A percentile compares a stretch with the other conserved stretches of the same genome.
Conservation (phyloP, 1,140 invertebrate genomes). For the Saccostrea echinata region DNA sequence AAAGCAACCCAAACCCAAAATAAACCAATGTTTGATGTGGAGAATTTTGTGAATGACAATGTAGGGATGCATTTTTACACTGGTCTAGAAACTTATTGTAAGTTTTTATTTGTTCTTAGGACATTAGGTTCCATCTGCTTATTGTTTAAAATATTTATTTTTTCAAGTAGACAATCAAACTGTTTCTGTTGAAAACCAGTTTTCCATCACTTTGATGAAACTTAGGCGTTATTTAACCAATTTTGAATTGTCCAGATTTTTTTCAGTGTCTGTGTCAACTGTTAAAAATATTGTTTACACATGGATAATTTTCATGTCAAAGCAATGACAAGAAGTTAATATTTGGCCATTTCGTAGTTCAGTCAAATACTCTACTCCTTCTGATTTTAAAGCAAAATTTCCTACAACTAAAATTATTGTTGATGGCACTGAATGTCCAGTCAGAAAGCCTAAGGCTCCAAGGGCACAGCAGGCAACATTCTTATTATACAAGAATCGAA, state of each 20-base stretch:
- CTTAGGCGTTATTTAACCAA: conserved; percentile 50
- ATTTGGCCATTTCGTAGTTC: no score
- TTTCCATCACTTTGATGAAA: conserved; percentile 57
- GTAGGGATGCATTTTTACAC: conserved; percentile 50
- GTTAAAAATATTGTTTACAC: conserved; percentile 55
- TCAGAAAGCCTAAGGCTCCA: conserved; percentile 61
- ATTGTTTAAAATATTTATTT: conserved; percentile 51
- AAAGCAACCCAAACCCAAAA: conserved; percentile 15
- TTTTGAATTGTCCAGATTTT: conserved; percentile 57
- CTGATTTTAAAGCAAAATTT: no score
- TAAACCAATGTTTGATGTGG: background rate
- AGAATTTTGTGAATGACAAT: conserved; percentile 14
- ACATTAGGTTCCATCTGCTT: conserved; percentile 56
- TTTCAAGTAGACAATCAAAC: conserved; percentile 26
- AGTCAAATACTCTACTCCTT: no score
- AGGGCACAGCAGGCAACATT: conserved; percentile 71
- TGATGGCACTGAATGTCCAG: conserved; percentile 70
- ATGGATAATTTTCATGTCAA: conserved; percentile 56
- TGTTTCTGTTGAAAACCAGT: conserved; percentile 50
- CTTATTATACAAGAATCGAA: conserved; percentile 70
- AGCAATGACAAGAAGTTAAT: conserved; percentile 54
- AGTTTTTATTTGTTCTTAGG: conserved; percentile 57
- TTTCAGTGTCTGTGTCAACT: no score
- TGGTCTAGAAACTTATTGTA: conserved; percentile 47
- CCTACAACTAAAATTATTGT: no score